Evolutionary conservation across 2,113 vertebrate genomes (phyloP).

Genomic region (Urocitellus parryii): DNA sequence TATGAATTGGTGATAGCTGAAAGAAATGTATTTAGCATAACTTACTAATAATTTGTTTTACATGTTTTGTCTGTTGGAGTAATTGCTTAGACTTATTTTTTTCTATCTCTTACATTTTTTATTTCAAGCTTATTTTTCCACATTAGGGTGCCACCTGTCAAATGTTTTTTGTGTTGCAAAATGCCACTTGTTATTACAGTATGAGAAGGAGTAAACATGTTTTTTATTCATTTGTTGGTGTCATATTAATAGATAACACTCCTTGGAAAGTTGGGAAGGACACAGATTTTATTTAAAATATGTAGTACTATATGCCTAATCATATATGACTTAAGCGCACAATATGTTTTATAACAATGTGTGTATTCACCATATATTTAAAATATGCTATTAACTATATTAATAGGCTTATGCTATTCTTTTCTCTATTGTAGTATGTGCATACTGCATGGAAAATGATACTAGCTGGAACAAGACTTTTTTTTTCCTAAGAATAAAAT

Average conservation of each 20-base stretch:
- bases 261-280: slow-evolving; percentile 22
- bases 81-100: neutral
- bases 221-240: slow-evolving; percentile 45
- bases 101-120: neutral
- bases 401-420: neutral
- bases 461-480: neutral
- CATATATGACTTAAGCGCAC: neutral
- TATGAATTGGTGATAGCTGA: neutral
- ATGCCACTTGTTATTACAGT: slow-evolving; percentile 27
- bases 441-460: neutral
- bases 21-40: neutral
- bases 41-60: neutral
- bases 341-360: neutral
- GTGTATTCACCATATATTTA: neutral
- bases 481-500: neutral
- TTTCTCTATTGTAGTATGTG: neutral
- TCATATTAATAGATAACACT: slow-evolving; percentile 21
- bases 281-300: neutral
- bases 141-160: neutral
- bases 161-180: slow-evolving; percentile 56
- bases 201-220: neutral
- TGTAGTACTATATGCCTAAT: neutral
- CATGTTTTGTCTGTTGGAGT: neutral
- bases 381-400: slow-evolving; percentile 25
- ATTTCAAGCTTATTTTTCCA: slow-evolving; percentile 33